Evolutionary conservation across 1,140 invertebrate genomes (phyloP).

Genomic region (Venustaconcha ellipsiformis): DNA sequence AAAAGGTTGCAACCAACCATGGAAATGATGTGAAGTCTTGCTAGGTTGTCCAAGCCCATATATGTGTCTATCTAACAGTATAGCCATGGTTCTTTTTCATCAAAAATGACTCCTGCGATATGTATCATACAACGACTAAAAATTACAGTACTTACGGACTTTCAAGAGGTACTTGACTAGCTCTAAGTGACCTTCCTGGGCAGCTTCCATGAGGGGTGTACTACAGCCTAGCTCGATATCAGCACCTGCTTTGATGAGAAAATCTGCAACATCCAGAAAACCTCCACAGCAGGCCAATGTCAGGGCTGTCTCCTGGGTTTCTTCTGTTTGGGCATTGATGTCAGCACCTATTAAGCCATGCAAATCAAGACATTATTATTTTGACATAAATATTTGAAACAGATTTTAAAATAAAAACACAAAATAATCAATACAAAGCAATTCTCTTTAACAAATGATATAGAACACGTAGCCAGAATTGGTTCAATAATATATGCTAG

Average conservation of each 20-base stretch:
- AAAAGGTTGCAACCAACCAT: no score
- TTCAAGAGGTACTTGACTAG: conserved; percentile 78
- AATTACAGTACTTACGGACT: conserved; percentile 46
- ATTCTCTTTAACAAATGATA: no score
- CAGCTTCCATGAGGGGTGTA: conserved; percentile 98
- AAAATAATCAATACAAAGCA: no score
- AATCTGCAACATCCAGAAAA: conserved; percentile 97
- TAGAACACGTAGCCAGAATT: no score
- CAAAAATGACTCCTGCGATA: no score
- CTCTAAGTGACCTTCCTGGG: conserved; percentile 96
- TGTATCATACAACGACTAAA: no score
- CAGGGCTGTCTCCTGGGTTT: conserved; percentile 97
- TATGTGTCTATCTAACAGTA: no score
- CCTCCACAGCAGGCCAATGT: conserved; percentile 98
- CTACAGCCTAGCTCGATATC: conserved; percentile 96
- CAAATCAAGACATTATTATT: neutral
- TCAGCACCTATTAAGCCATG: conserved; percentile 79
- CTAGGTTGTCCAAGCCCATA: no score
- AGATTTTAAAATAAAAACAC: neutral
- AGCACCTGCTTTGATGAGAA: conserved; percentile 94
- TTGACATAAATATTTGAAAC: neutral
- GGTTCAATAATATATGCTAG: no score
- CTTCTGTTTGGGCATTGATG: conserved; percentile 97
- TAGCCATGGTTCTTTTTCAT: no score
- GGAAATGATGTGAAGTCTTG: no score